Base-by-base conservation (phyloP, 2,797 vertebrate species). In the Oreonectes daqikongensis region DNA sequence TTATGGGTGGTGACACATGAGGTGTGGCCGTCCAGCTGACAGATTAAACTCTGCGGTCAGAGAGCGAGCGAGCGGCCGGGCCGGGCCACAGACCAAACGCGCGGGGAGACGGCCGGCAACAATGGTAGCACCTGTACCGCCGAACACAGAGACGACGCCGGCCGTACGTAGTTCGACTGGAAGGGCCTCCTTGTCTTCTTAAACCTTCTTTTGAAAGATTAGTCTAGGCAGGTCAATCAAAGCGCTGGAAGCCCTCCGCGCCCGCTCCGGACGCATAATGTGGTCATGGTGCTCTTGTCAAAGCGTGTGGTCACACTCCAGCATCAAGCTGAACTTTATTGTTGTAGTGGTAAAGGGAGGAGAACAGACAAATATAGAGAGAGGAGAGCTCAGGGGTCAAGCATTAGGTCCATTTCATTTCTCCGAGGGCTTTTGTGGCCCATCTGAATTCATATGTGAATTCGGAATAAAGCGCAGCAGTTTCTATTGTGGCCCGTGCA, bases 261-360 rank as follows among this genome's bases (percentile, higher is more conserved):
- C 84, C 76, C 66, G 63, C 83, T 75, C 50, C 50, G 76, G 80
- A 77, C 84, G 79, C 76, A 87, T 83, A 87, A 88, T 84, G 74
- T 87, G 81, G 78, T 82, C 83, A 81, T 87, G 84, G 84, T 84
- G 83, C 85, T 81, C 77, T 84, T 88, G 86, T 86, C 87, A 88
- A 79, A 83, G 79, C 74, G 78, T 66, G 59, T 88, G 84, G 86
- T 87, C 85, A 88, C 85, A 88, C 84, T 85, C 77, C 69, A 69
- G 76, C 79, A 9, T 87, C 84, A 88, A 84, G 75, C 68, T 78
- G 46, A 75, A 79, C 84, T 85, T 82, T 79, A 86, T 88, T 88
- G 80, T 84, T 75, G 53, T 11, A 15, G 28, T 52, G 66, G 74
- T 52, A 80, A 75, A 78, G 59, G 65, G 61, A 44, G 63, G 73